A percentile compares a stretch with the other conserved stretches of the same genome.
Conservation (phyloP, 2,797 vertebrate species). For the Phoxinus dragarum region DNA sequence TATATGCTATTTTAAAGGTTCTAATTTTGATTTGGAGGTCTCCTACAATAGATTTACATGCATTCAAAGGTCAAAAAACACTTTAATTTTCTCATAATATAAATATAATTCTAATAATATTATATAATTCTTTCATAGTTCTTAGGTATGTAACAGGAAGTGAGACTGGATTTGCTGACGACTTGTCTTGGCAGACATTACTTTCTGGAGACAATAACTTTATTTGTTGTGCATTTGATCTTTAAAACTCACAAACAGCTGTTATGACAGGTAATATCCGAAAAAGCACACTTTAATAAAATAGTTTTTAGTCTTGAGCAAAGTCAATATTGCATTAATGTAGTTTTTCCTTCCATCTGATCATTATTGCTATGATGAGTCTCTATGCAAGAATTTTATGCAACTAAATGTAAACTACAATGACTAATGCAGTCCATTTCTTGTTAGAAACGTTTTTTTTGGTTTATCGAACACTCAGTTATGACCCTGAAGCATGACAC, state of each 20-base stretch:
- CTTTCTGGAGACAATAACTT: neutral
- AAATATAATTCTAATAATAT: no score
- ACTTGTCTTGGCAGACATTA: no score
- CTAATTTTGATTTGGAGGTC: no score
- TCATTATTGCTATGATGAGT: neutral
- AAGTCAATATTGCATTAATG: neutral
- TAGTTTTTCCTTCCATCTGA: neutral
- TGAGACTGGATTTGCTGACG: neutral
- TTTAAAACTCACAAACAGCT: neutral
- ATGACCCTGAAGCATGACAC: constrained; percentile 58
- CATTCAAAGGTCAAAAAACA: no score
- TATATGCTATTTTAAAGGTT: no score
- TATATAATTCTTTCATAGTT: no score
- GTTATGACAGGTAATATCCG: neutral
- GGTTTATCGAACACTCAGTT: constrained; percentile 41
- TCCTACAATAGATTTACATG: no score
- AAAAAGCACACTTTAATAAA: neutral
- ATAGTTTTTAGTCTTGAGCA: neutral
- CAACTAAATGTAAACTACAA: constrained; percentile 8
- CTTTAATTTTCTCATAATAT: no score
- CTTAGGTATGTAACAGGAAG: neutral
- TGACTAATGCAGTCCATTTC: neutral
- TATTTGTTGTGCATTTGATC: neutral
- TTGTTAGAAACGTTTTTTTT: constrained; percentile 43
- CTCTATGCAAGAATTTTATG: neutral